phyloP scores from a whole-genome alignment of 2,888 invertebrate genomes.

The Platycnemis pennipes region DNA sequence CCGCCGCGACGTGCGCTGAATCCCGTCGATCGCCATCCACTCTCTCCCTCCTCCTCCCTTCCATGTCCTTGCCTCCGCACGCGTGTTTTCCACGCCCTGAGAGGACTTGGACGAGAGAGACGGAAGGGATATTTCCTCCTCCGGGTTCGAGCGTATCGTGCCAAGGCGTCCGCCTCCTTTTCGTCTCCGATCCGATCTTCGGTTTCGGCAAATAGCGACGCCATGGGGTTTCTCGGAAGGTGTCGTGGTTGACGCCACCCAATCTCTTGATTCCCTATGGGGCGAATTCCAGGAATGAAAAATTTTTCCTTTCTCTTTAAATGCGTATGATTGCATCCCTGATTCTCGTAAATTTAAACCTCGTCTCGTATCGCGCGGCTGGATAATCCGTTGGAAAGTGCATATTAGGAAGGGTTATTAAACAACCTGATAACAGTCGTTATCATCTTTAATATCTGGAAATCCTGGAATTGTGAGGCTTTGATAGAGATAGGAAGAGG shows the following conservation, averaged over 20 bases:
- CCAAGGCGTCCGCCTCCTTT: not conserved
- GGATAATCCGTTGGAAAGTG: no score
- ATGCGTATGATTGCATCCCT: no score
- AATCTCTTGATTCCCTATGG: not conserved
- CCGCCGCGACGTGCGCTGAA: slow-evolving; percentile 40
- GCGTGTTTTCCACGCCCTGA: slow-evolving; percentile 54
- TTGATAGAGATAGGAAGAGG: no score
- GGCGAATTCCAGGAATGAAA: not conserved
- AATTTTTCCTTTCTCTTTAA: no score
- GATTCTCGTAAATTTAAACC: no score
- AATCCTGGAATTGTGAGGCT: no score
- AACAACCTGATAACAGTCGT: no score
- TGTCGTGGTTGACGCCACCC: not conserved
- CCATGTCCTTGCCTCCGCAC: not conserved
- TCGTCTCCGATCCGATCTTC: not conserved
- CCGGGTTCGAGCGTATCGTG: not conserved
- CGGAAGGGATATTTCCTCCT: slow-evolving; percentile 23
- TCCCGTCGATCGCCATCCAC: not conserved
- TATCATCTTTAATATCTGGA: no score
- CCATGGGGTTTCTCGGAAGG: not conserved
- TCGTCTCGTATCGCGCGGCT: no score
- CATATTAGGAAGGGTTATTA: no score
- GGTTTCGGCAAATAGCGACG: not conserved
- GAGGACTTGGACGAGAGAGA: slow-evolving; percentile 4
- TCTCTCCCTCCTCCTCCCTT: not conserved